phyloP scores from a whole-genome alignment of 2,888 invertebrate genomes.

The Calameuta pallipes region DNA sequence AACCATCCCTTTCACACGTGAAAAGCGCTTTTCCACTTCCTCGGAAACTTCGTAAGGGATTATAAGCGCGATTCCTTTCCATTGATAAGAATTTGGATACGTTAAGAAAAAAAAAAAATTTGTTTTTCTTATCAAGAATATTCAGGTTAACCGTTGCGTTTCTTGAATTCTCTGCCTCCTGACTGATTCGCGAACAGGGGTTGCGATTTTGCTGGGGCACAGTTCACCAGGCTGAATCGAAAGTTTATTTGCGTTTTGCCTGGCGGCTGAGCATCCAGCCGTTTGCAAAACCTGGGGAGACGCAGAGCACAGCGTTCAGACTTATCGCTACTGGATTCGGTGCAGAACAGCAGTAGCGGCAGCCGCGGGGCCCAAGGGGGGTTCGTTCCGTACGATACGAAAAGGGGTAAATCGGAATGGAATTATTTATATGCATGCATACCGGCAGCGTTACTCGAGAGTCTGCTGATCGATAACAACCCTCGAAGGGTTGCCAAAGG shows the following conservation, averaged over 20 bases:
- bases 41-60: no score
- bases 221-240: slow-evolving; percentile 14
- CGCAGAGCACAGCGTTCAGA: background rate
- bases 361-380: no score
- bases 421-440: slow-evolving; percentile 54
- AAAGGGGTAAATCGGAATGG: slow-evolving; percentile 57
- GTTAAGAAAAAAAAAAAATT: background rate
- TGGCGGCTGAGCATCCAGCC: slow-evolving; percentile 61
- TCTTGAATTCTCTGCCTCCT: no score
- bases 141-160: background rate
- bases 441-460: background rate
- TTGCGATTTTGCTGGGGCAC: background rate
- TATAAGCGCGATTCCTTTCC: no score
- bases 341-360: background rate
- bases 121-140: background rate
- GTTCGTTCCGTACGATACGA: slow-evolving; percentile 24
- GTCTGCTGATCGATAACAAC: slow-evolving; percentile 4
- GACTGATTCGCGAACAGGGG: no score
- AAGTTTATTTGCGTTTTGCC: slow-evolving; percentile 64
- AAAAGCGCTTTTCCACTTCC: no score
- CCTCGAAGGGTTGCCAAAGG: slow-evolving; percentile 1
- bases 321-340: slow-evolving; percentile 9
- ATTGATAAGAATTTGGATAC: no score
- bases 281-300: slow-evolving; percentile 38
- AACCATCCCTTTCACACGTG: background rate